Percentiles rank a stretch among this genome's conserved stretches.
phyloP scores from a whole-genome alignment of 2,797 vertebrate genomes.

The Pseudochromis fuscus region DNA sequence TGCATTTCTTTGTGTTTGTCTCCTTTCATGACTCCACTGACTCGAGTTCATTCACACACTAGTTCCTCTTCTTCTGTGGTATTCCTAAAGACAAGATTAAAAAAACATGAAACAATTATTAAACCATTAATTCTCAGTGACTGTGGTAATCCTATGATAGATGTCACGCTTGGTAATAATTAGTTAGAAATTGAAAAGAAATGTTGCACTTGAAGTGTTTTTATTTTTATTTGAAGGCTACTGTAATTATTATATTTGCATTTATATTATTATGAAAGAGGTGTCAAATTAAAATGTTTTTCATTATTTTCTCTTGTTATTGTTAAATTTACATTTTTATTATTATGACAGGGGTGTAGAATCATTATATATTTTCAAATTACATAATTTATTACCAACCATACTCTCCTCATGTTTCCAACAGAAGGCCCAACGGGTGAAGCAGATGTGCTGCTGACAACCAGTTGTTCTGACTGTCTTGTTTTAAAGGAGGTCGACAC shows the following conservation, averaged over 20 bases:
- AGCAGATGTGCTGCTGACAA: neutral
- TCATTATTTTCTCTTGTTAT: too few species aligned
- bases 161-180: too few species aligned
- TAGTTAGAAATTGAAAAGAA: too few species aligned
- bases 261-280: too few species aligned
- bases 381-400: neutral
- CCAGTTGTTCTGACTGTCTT: constrained; percentile 51
- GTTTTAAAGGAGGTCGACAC: fast-evolving
- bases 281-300: too few species aligned
- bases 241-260: too few species aligned
- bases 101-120: neutral
- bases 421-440: constrained; percentile 5
- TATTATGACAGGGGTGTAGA: too few species aligned
- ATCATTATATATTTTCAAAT: too few species aligned
- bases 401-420: neutral
- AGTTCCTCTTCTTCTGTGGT: neutral
- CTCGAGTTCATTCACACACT: neutral
- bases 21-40: neutral
- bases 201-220: too few species aligned
- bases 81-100: neutral
- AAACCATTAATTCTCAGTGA: neutral
- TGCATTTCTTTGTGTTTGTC: neutral
- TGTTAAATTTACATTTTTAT: too few species aligned
- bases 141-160: neutral
- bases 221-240: too few species aligned